Evolutionary conservation across 2,113 vertebrate genomes (phyloP), one percentile per base, ranked within the genome.

Genomic region (Prolemur simus): DNA sequence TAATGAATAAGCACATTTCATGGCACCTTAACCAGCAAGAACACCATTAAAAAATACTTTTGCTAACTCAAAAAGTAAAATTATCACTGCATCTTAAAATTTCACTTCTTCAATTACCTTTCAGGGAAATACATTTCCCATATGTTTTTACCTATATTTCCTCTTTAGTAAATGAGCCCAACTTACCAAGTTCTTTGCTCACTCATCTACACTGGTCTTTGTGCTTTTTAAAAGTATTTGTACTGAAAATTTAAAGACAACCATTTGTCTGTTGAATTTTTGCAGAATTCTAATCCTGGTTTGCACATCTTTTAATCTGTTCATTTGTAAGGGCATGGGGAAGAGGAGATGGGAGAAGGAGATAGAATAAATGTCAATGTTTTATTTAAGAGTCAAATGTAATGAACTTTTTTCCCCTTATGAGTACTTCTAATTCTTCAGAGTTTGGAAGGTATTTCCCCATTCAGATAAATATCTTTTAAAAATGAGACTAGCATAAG

Each of bases 21-120:
- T 7, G 37, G 39, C 63, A 93, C 8, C 14, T 76, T 66, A 20
- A 89, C 32, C 17, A 85, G 27, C 17, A 84, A 52, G 56, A 69
- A 9, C 14, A 58, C 11, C 20, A 58, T 58, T n/a, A 68, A 56
- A 73, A 81, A 89, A 56, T 73, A 23, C 49, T 68, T 58, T 6
- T 85, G 49, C 58, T 92, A 94, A 90, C 29, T 87, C n/a, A 68
- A 39, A 88, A 77, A 96, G 58, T 87, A 78, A 78, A 86, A 93
- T 80, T 32, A 76, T 87, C 74, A 92, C 14, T 84, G 37, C 25
- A 76, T 21, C 34, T 93, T 81, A 71, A 63, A 54, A 78, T 54
- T 87, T 37, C 18, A 60, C 17, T 89, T 95, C 63, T 60, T 87
- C 39, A 29, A 88, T 25, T n/a, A 78, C 45, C 8, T 92, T 12